These are phyloP conservation scores for Alloplasta piceator DNA, from an alignment of 2,888 invertebrate genomes.

Conservation along the genomic window DNA sequence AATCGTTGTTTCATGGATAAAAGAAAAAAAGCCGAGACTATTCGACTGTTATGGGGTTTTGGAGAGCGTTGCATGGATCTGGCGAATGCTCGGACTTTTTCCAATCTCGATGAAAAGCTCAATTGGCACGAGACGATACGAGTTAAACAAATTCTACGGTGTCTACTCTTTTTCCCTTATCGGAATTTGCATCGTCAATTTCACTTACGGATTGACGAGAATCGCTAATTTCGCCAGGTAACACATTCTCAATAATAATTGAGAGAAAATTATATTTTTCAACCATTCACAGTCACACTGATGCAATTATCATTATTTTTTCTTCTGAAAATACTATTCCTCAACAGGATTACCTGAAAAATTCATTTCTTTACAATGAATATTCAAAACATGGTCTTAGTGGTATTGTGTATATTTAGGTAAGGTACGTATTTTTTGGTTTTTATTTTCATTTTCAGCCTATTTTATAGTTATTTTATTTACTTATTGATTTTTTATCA, in stretches of 20 bases:
- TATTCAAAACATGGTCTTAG: too few relatives aligned
- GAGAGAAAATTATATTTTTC: too few relatives aligned
- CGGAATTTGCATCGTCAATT: slow-evolving; percentile 23
- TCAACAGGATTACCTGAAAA: too few relatives aligned
- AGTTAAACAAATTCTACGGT: slow-evolving; percentile 21
- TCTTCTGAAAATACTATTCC: too few relatives aligned
- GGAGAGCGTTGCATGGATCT: slow-evolving; percentile 53
- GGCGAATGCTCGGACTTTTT: slow-evolving; percentile 57
- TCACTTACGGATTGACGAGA: background rate
- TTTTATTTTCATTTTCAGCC: too few relatives aligned
- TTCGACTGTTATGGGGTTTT: slow-evolving; percentile 47
- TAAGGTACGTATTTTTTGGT: too few relatives aligned
- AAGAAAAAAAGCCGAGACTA: slow-evolving; percentile 6
- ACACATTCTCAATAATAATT: background rate
- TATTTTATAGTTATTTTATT: too few relatives aligned
- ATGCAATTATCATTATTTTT: too few relatives aligned
- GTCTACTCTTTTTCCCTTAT: slow-evolving; percentile 25
- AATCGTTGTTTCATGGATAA: background rate
- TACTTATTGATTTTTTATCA: too few relatives aligned
- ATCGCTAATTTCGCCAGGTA: background rate
- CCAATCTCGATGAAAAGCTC: slow-evolving; percentile 44
- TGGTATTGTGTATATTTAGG: too few relatives aligned
- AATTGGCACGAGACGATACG: slow-evolving; percentile 35
- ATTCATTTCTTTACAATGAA: too few relatives aligned
- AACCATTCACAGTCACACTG: too few relatives aligned